These are phyloP conservation scores for Chydorus sphaericus DNA, from an alignment of 2,888 invertebrate genomes.

Conservation along the genomic window DNA sequence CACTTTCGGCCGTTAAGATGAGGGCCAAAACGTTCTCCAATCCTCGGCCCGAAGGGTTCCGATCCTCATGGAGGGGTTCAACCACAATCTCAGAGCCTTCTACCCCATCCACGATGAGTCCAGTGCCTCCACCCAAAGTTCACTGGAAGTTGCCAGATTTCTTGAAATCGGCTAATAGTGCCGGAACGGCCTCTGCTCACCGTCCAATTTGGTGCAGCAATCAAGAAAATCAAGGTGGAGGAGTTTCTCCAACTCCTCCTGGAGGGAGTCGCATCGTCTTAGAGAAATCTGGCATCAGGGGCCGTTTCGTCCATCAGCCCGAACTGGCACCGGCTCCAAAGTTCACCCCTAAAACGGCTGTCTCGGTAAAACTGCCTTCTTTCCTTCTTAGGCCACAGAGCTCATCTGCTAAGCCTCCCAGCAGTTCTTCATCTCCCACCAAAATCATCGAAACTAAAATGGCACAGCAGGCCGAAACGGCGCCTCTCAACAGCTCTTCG, in stretches of 20 bases:
- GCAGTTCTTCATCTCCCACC: not conserved
- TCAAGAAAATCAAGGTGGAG: too few species aligned
- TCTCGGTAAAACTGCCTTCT: slow-evolving; percentile 1
- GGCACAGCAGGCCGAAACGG: not conserved
- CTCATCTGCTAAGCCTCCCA: not conserved
- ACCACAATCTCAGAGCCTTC: not conserved
- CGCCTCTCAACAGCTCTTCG: not conserved
- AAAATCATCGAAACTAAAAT: not conserved
- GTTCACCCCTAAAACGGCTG: not conserved
- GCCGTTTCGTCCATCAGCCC: slow-evolving; percentile 29
- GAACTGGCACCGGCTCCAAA: slow-evolving; percentile 31
- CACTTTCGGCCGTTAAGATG: not conserved
- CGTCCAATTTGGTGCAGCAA: not conserved
- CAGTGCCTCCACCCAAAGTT: not conserved
- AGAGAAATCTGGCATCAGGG: slow-evolving; percentile 12
- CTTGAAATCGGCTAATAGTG: not conserved
- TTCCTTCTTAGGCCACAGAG: not conserved
- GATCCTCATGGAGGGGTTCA: not conserved
- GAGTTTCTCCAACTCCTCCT: not conserved
- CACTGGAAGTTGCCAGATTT: not conserved
- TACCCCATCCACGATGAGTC: not conserved
- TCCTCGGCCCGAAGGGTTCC: not conserved
- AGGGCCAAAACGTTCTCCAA: not conserved
- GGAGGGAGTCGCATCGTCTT: not conserved
- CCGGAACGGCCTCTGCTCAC: not conserved